phyloP scores from a whole-genome alignment of 2,113 vertebrate species.

The Notothenia coriiceps region DNA sequence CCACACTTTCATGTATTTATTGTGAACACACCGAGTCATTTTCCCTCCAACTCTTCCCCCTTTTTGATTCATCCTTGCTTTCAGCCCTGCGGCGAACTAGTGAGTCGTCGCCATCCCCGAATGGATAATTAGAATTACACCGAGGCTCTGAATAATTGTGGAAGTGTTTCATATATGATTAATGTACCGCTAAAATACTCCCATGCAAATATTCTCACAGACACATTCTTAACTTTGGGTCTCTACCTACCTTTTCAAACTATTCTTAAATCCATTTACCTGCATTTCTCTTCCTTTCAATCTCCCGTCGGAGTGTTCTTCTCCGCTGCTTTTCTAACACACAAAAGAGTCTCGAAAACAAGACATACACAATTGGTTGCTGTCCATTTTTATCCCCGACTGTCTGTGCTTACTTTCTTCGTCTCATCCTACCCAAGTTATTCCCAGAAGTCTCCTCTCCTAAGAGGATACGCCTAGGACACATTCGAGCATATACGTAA shows the following conservation, averaged over 20 bases:
- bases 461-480: constrained; percentile 1
- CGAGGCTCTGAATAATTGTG: constrained; percentile 22
- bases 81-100: constrained; percentile 41
- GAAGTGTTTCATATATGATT: constrained; percentile 56
- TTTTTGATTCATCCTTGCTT: constrained; percentile 42
- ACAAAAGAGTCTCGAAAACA: too few species aligned
- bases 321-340: not conserved
- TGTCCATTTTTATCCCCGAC: constrained; percentile 14
- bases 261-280: not conserved
- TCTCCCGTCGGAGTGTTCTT: constrained; percentile 9
- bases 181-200: constrained; percentile 25
- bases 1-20: constrained; percentile 41
- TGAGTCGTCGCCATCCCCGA: constrained; percentile 36
- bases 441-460: constrained; percentile 23
- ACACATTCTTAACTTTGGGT: not conserved
- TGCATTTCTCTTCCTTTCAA: constrained; percentile 11
- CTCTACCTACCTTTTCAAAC: constrained; percentile 2
- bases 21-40: constrained; percentile 22
- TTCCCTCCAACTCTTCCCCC: not conserved
- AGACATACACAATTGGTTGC: constrained; percentile 2
- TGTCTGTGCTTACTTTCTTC: not conserved
- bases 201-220: constrained; percentile 27
- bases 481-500: not conserved
- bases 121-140: constrained; percentile 65
- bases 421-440: constrained; percentile 15